Evolutionary conservation across 2,888 invertebrate species (phyloP).

Genomic region (Oeneis ivallda): DNA sequence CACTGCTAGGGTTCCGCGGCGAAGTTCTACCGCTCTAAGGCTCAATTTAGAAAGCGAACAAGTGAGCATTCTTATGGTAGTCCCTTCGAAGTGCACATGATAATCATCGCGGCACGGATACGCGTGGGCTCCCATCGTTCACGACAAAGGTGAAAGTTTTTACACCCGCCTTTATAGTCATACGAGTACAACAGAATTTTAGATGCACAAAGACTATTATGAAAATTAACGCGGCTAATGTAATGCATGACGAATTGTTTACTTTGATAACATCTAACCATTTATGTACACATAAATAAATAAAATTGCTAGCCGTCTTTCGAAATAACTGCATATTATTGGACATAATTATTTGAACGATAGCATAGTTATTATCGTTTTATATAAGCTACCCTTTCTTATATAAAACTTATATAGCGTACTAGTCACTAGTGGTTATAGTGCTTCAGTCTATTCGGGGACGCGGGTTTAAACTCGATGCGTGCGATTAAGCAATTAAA

Average conservation of each 20-base stretch:
- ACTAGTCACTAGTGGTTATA: no score
- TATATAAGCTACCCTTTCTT: no score
- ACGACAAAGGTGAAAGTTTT: constrained; percentile 48
- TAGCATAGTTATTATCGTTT: no score
- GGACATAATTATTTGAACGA: no score
- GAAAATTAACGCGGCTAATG: constrained; percentile 38
- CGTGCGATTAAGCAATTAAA: no score
- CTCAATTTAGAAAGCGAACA: constrained; percentile 31
- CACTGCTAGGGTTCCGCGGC: no score
- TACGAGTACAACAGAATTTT: constrained; percentile 31
- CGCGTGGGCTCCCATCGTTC: constrained; percentile 44
- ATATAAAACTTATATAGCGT: no score
- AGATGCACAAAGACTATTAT: constrained; percentile 37
- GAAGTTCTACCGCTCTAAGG: background rate
- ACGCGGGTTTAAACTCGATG: no score
- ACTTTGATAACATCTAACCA: constrained; percentile 33
- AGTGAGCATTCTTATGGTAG: constrained; percentile 27
- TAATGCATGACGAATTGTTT: constrained; percentile 41
- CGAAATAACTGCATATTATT: background rate
- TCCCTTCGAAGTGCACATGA: constrained; percentile 39
- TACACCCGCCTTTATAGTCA: constrained; percentile 40
- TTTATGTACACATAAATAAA: constrained; percentile 10
- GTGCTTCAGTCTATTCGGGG: no score
- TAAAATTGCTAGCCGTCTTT: constrained; percentile 40
- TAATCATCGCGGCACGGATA: constrained; percentile 41